Conservation (phyloP, 1,140 invertebrate species). For the Caenorhabditis tropicalis region DNA sequence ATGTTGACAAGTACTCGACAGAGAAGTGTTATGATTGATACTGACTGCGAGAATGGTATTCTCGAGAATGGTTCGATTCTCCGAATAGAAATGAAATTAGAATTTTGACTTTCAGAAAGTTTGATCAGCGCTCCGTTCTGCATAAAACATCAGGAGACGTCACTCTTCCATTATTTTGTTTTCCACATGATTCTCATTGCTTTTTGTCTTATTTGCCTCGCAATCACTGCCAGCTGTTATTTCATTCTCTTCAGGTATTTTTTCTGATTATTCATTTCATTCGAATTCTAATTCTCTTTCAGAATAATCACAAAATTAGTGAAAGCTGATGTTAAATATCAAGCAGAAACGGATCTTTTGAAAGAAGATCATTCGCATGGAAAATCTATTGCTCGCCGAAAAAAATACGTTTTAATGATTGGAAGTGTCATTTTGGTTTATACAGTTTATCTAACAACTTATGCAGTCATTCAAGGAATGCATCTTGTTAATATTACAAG, state of each 20-base stretch:
- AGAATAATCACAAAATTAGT: slow-evolving; percentile 2
- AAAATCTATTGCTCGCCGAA: slow-evolving; percentile 28
- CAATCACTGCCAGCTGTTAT: slow-evolving; percentile 40
- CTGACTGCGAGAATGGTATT: slow-evolving; percentile 40
- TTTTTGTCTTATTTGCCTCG: slow-evolving; percentile 48
- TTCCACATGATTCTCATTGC: slow-evolving; percentile 38
- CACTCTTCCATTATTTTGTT: slow-evolving; percentile 1
- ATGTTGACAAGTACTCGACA: not conserved
- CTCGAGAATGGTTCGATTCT: too few species aligned
- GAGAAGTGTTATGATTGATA: slow-evolving; percentile 42
- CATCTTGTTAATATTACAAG: slow-evolving; percentile 42
- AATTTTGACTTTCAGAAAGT: slow-evolving; percentile 6
- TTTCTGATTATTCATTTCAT: not conserved
- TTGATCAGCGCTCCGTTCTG: slow-evolving; percentile 1
- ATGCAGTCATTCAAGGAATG: slow-evolving; percentile 46
- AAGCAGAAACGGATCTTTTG: not conserved
- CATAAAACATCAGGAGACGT: slow-evolving; percentile 23
- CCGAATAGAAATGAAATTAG: not conserved
- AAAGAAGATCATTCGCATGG: slow-evolving; percentile 44
- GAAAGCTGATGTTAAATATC: not conserved
- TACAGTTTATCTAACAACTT: slow-evolving; percentile 32
- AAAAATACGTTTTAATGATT: slow-evolving; percentile 48
- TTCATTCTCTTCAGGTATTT: slow-evolving; percentile 25
- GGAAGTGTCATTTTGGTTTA: slow-evolving; percentile 51
- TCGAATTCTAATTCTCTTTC: not conserved